Base-by-base conservation (phyloP, 23 tunicate species). In the Trididemnum clinides region DNA sequence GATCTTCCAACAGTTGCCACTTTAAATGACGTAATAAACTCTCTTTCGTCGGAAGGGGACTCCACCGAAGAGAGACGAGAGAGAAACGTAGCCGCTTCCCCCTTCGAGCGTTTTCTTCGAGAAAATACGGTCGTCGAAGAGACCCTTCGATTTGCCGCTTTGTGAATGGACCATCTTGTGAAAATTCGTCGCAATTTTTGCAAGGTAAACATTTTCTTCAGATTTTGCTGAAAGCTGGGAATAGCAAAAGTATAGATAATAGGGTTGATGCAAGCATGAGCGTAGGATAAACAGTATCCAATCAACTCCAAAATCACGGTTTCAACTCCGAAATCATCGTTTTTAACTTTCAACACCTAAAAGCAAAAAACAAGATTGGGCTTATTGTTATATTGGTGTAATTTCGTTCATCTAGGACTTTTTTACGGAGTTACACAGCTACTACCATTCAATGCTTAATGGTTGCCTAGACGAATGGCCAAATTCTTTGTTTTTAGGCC, bases 241-340 rank as follows among this genome's bases (percentile, higher is more conserved):
- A 89, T 63, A 0, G 89, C 88, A 33, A 90, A 90, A 0, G 95
- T 82, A 70, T 90, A 90, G 27, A 90, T 90, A 49, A 90, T 36
- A 4, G 95, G 95, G 50, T 90, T 90, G 33, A 90, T 57, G 74
- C 86, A 84, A 36, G 89, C 88, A 62, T 90, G 95, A 0, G 80
- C 78, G 86, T 90, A 90, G 6, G 95, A 84, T 77, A 85, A 86
- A 49, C 89, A 85, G 15, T 38, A 33, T 22, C 89, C 89, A 12
- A 85, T 38, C 62, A 57, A 21, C 57, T 90, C 74, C 28, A 90
- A 29, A n/a, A 70, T 78, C n/a, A n/a, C n/a, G n/a, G n/a, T n/a
- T n/a, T n/a, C n/a, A n/a, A n/a, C n/a, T n/a, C n/a, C n/a, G n/a
- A n/a, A n/a, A n/a, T n/a, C n/a, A n/a, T n/a, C n/a, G n/a, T n/a